Evolutionary conservation across 2,888 invertebrate species (phyloP).

Genomic region (Aporophyla nigra): DNA sequence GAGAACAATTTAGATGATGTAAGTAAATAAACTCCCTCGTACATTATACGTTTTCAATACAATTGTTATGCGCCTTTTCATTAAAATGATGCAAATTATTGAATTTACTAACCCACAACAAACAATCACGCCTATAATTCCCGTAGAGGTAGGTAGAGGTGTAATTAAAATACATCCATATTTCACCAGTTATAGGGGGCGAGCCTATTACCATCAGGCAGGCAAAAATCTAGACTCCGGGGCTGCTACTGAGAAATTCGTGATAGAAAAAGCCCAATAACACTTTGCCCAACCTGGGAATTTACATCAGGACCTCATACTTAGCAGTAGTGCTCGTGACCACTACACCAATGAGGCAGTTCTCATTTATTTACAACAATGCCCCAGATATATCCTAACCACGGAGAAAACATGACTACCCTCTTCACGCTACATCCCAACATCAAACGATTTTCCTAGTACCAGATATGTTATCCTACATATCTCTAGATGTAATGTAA

Average conservation of each 20-base stretch:
- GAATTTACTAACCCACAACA: background rate
- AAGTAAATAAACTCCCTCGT: background rate
- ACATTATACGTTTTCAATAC: background rate
- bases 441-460: conserved; percentile 14
- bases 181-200: no score
- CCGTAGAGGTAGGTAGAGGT: no score
- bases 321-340: no score
- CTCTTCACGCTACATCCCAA: background rate
- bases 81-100: background rate
- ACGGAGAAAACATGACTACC: background rate
- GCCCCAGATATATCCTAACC: background rate
- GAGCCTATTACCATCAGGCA: no score
- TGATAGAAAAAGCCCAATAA: no score
- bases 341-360: no score
- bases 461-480: conserved; percentile 1
- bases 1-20: background rate
- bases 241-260: no score
- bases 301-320: no score
- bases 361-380: background rate
- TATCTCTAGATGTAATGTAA: conserved; percentile 36
- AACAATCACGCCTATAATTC: no score
- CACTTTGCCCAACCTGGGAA: no score
- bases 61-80: background rate
- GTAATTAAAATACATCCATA: no score
- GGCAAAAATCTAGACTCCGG: no score